Percentiles rank a stretch among this genome's conserved stretches.
Evolutionary conservation across 1,140 invertebrate species (phyloP).

Genomic region (Coptotermes formosanus): DNA sequence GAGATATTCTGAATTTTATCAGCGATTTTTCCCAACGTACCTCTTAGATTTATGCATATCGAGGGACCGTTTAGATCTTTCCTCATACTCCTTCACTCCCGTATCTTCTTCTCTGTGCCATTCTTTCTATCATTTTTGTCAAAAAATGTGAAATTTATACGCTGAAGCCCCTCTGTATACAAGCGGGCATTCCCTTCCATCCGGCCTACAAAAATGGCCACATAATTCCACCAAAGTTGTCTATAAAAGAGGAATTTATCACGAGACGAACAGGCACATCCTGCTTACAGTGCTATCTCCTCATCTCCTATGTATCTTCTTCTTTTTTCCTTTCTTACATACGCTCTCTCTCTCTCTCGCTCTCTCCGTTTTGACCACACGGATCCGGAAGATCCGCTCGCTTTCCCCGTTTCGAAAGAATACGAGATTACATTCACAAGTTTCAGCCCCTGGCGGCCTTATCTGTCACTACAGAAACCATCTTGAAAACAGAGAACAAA

Average conservation of each 20-base stretch:
- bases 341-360: no score
- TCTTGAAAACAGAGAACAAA: no score
- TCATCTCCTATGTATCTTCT: no score
- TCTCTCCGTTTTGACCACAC: no score
- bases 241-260: constrained; percentile 30
- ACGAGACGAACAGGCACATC: neutral
- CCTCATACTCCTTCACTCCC: neutral
- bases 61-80: constrained; percentile 25
- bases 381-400: no score
- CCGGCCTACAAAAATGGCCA: constrained; percentile 20
- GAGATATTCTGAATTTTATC: constrained; percentile 20
- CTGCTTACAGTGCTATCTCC: neutral
- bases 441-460: no score
- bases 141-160: constrained; percentile 29
- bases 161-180: neutral
- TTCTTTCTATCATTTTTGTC: constrained; percentile 20
- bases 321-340: no score
- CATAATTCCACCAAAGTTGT: constrained; percentile 25
- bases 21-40: constrained; percentile 19
- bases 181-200: neutral
- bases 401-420: no score
- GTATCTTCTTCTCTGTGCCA: neutral
- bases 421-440: no score
- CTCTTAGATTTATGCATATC: constrained; percentile 28
- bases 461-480: no score